Evolutionary conservation across 1,140 invertebrate genomes (phyloP).

Genomic region (Spodoptera frugiperda): DNA sequence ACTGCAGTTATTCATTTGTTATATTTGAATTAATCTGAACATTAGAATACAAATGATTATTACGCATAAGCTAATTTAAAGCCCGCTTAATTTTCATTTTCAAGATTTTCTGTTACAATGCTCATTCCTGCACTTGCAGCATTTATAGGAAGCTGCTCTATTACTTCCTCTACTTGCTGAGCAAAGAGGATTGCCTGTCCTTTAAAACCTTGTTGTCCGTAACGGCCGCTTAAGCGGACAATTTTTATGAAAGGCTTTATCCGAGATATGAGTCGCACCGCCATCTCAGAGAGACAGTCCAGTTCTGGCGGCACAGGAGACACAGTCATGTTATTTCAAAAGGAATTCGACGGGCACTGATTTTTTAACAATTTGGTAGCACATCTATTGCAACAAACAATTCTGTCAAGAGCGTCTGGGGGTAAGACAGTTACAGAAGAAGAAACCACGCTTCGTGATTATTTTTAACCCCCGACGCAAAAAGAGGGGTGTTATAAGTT

Average conservation of each 20-base stretch:
- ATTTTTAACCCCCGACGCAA: too few species aligned
- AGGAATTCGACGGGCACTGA: neutral
- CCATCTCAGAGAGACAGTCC: neutral
- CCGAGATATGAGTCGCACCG: neutral
- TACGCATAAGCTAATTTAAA: neutral
- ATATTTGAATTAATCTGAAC: neutral
- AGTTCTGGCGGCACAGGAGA: neutral
- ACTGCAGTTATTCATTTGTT: neutral
- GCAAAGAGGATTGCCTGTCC: slow-evolving; percentile 5
- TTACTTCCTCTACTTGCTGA: neutral
- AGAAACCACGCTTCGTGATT: neutral
- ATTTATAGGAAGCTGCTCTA: neutral
- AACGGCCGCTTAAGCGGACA: neutral
- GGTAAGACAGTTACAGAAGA: neutral
- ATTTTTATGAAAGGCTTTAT: neutral
- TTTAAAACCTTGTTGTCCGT: slow-evolving; percentile 1
- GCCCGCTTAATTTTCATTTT: slow-evolving; percentile 8
- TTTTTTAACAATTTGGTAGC: neutral
- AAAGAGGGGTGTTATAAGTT: too few species aligned
- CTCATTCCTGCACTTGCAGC: neutral
- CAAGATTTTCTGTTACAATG: neutral
- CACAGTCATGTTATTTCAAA: neutral
- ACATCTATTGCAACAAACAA: neutral
- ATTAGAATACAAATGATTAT: slow-evolving; percentile 5
- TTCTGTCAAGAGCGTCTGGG: neutral